phyloP scores from a whole-genome alignment of 2,888 invertebrate species.

The Lithophane ornitopus region DNA sequence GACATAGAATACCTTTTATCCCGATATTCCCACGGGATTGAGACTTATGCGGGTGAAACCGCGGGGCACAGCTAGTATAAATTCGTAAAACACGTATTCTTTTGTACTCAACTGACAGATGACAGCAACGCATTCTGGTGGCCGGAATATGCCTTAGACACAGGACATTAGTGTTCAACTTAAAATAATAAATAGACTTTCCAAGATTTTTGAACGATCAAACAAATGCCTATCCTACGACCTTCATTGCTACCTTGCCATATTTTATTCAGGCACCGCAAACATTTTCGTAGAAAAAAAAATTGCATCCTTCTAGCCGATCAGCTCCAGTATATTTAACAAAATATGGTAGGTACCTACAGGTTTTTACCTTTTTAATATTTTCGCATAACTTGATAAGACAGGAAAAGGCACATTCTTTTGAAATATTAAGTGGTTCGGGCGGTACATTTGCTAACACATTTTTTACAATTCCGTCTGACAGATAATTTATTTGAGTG shows the following conservation, averaged over 20 bases:
- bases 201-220: not conserved
- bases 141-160: no score
- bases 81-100: no score
- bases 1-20: no score
- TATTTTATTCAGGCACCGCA: conserved; percentile 24
- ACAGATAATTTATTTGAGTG: conserved; percentile 49
- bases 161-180: not conserved
- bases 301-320: conserved; percentile 28
- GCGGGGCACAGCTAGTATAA: no score
- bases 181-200: not conserved
- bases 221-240: conserved; percentile 6
- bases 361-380: conserved; percentile 26
- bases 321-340: conserved; percentile 6
- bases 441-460: not conserved
- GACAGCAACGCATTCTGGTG: no score
- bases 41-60: no score
- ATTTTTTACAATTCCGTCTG: conserved; percentile 45
- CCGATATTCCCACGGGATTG: no score
- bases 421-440: conserved; percentile 39
- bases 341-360: conserved; percentile 19
- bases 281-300: conserved; percentile 9
- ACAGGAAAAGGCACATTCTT: conserved; percentile 16
- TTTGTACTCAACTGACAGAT: no score
- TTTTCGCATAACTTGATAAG: conserved; percentile 4
- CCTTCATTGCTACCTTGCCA: not conserved